Conservation (phyloP, 2,888 invertebrate genomes). For the Idaea biselata region DNA sequence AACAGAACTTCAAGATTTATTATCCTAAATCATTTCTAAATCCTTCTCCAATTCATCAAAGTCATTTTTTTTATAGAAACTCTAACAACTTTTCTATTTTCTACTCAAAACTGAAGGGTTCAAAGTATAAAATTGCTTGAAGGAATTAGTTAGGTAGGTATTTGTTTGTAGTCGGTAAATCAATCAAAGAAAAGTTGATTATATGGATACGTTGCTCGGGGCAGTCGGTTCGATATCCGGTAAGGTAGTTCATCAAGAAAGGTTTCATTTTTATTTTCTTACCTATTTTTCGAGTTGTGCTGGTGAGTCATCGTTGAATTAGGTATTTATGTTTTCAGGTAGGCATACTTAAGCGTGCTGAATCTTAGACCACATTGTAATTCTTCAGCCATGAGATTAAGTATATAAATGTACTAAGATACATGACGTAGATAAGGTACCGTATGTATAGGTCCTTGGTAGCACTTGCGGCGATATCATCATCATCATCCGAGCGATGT, state of each 20-base stretch:
- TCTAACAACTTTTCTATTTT: slow-evolving; percentile 9
- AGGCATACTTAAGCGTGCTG: no score
- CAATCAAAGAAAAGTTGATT: slow-evolving; percentile 41
- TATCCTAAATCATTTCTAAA: slow-evolving; percentile 1
- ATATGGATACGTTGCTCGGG: slow-evolving; percentile 37
- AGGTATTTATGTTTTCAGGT: neutral
- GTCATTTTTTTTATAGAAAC: slow-evolving; percentile 4
- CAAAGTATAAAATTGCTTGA: slow-evolving; percentile 11
- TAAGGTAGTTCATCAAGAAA: slow-evolving; percentile 59
- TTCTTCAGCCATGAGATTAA: no score
- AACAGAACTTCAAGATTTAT: neutral
- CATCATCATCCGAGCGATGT: no score
- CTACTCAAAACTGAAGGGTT: slow-evolving; percentile 8
- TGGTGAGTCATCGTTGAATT: neutral
- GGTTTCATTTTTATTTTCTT: slow-evolving; percentile 51
- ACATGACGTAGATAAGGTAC: no score
- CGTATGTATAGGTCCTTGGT: no score
- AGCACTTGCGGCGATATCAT: no score
- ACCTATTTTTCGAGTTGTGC: slow-evolving; percentile 5
- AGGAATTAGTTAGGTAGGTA: slow-evolving; percentile 6
- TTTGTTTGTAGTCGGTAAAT: slow-evolving; percentile 29
- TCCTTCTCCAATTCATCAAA: neutral
- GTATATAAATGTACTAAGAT: no score
- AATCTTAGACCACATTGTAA: no score
- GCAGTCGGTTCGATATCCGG: slow-evolving; percentile 44